Conservation (phyloP, 1,140 invertebrate species). For the Teleogryllus occipitalis region DNA sequence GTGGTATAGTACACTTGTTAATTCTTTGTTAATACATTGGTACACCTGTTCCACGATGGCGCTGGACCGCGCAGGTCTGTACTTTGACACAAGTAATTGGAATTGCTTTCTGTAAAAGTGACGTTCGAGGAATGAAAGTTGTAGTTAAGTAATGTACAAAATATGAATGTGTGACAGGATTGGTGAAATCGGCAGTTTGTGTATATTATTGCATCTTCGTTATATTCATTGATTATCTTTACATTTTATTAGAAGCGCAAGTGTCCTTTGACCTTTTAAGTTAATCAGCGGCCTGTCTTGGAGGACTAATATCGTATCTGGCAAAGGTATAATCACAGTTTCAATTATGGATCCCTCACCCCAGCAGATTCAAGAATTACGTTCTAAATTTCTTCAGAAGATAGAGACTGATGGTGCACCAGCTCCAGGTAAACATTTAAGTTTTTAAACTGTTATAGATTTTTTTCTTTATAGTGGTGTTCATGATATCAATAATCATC, state of each 20-base stretch:
- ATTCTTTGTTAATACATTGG: too few relatives aligned
- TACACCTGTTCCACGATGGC: too few relatives aligned
- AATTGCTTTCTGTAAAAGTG: too few relatives aligned
- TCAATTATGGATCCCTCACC: conserved; percentile 36
- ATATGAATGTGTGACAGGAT: too few relatives aligned
- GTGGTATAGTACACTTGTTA: too few relatives aligned
- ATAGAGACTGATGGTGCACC: conserved; percentile 37
- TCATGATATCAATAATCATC: conserved; percentile 19
- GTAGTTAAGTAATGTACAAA: too few relatives aligned
- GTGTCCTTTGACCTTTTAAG: neutral
- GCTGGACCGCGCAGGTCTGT: neutral
- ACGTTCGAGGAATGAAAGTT: too few relatives aligned
- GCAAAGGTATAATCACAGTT: neutral
- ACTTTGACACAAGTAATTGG: neutral
- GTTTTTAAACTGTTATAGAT: conserved; percentile 5
- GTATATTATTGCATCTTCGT: too few relatives aligned
- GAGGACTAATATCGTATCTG: neutral
- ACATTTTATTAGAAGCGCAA: too few relatives aligned
- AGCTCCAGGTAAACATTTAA: conserved; percentile 26
- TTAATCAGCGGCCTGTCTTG: neutral
- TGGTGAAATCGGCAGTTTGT: too few relatives aligned
- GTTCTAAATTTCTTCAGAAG: conserved; percentile 44
- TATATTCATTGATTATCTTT: too few relatives aligned
- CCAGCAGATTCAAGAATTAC: conserved; percentile 40
- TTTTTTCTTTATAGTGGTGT: neutral